Conservation (phyloP, 2,888 invertebrate species). For the Cheilosia impressa region DNA sequence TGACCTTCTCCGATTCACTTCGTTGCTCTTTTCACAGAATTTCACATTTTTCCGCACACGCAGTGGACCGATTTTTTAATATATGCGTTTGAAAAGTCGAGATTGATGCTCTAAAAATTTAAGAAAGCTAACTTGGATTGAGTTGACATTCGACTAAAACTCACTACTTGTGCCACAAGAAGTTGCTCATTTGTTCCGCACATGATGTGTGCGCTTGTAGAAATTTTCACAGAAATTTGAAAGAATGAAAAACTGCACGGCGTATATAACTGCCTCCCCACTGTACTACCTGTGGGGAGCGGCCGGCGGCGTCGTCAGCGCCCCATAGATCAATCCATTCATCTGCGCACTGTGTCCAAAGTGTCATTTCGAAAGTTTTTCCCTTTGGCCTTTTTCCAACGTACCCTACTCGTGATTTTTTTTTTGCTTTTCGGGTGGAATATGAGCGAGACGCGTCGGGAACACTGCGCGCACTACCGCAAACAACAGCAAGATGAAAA, state of each 20-base stretch:
- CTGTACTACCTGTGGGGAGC: not conserved
- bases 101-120: too few relatives aligned
- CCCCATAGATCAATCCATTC: conserved; percentile 64
- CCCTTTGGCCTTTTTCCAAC: conserved; percentile 19
- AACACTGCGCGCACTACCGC: conserved; percentile 1
- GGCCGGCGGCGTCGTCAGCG: conserved; percentile 16
- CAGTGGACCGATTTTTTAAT: not conserved
- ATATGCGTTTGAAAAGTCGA: not conserved
- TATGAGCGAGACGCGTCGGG: conserved; percentile 22
- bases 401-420: not conserved
- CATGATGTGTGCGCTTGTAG: too few relatives aligned
- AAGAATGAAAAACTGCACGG: not conserved
- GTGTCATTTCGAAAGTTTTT: conserved; percentile 63
- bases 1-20: too few relatives aligned
- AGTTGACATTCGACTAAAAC: too few relatives aligned
- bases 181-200: too few relatives aligned
- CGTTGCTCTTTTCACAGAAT: too few relatives aligned
- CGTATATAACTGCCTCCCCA: not conserved
- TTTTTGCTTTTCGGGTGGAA: conserved; percentile 25
- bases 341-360: conserved; percentile 50
- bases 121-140: too few relatives aligned
- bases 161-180: too few relatives aligned
- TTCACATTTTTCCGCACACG: not conserved
- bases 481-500: conserved; percentile 61
- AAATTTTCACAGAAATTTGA: too few relatives aligned